Percentiles rank a stretch among this genome's conserved stretches.
Evolutionary conservation across 2,113 vertebrate species (phyloP).

Genomic region (Cephalopholis sonnerati): DNA sequence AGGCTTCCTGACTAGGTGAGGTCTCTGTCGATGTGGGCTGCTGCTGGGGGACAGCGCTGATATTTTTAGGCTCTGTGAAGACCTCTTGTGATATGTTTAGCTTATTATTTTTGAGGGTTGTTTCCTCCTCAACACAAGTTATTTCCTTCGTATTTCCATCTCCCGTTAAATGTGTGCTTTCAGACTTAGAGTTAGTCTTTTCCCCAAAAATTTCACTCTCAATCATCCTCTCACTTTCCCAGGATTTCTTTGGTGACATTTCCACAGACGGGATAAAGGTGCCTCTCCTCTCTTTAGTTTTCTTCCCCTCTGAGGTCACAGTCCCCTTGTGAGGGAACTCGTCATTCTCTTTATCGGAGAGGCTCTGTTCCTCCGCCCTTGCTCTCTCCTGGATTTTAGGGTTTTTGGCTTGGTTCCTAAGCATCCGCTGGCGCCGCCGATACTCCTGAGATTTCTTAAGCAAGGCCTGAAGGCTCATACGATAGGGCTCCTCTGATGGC

Average conservation of each 20-base stretch:
- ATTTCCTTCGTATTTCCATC: constrained; percentile 5
- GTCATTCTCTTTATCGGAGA: constrained; percentile 83
- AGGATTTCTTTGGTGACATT: constrained; percentile 37
- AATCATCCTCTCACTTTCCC: constrained; percentile 18
- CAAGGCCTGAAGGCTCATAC: constrained; percentile 81
- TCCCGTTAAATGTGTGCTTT: constrained; percentile 23
- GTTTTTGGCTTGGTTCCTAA: constrained; percentile 77
- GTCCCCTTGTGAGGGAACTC: constrained; percentile 49
- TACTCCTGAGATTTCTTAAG: constrained; percentile 86
- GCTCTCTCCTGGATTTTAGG: constrained; percentile 63
- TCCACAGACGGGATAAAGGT: constrained; percentile 13
- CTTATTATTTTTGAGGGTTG: constrained; percentile 40
- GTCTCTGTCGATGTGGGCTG: background rate
- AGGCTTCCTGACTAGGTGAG: constrained; percentile 13
- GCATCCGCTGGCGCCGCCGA: constrained; percentile 75
- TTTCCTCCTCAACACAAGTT: constrained; percentile 6
- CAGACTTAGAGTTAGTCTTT: constrained; percentile 1
- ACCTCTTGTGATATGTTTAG: constrained; percentile 49
- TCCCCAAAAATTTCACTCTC: constrained; percentile 12
- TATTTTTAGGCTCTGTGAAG: constrained; percentile 9
- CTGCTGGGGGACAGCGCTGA: constrained; percentile 7
- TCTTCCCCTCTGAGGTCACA: constrained; percentile 43
- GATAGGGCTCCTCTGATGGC: constrained; percentile 61
- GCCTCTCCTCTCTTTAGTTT: constrained; percentile 50
- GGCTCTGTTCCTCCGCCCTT: constrained; percentile 63